phyloP scores from a whole-genome alignment of 1,140 invertebrate species.

The Bombus superbus region DNA sequence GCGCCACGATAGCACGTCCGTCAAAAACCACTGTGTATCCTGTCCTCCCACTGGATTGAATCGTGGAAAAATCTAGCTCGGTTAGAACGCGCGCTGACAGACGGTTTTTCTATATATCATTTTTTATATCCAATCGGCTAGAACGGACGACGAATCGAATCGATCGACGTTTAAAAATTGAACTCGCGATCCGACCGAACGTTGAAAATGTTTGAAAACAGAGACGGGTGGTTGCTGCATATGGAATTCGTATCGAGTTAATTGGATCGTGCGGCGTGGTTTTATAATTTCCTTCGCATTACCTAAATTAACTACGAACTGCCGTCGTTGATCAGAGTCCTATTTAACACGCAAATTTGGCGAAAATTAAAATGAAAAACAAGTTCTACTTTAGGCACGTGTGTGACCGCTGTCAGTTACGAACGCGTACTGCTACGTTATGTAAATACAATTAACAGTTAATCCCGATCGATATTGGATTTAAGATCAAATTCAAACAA shows the following conservation, averaged over 20 bases:
- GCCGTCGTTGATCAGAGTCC: too few relatives aligned
- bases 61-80: constrained; percentile 17
- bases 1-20: constrained; percentile 39
- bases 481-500: too few relatives aligned
- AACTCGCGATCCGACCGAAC: not conserved
- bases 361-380: too few relatives aligned
- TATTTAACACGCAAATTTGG: accelerated
- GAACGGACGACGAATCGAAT: not conserved
- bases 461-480: too few relatives aligned
- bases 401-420: too few relatives aligned
- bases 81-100: not conserved
- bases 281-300: too few relatives aligned
- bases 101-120: not conserved
- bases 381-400: too few relatives aligned
- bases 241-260: not conserved
- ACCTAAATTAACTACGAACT: not conserved
- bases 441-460: too few relatives aligned
- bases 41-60: constrained; percentile 45
- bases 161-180: not conserved
- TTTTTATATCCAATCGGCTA: not conserved
- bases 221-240: too few relatives aligned
- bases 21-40: constrained; percentile 24
- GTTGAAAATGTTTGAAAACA: too few relatives aligned
- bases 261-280: not conserved
- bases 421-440: too few relatives aligned